Base-by-base conservation (phyloP, 2,113 vertebrate genomes). In the Hypanus sabinus region DNA sequence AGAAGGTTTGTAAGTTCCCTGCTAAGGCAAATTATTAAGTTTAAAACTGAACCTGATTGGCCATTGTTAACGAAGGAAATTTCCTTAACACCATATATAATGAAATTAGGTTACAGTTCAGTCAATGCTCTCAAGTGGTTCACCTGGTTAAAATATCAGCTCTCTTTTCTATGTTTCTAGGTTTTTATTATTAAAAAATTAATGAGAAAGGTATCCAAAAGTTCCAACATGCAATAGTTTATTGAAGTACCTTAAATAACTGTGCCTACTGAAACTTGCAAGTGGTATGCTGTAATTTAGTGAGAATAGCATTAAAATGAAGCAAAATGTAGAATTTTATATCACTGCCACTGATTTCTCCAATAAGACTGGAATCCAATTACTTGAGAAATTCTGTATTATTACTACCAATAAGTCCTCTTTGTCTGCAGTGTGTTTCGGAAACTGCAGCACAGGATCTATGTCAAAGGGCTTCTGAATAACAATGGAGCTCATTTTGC, bases 381-480 rank as follows among this genome's bases (percentile, higher is more conserved):
- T 57, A 27, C 22, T 57, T 57, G 81, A 27, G 81, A 85, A 55
- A 57, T 27, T 85, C 22, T 27, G 46, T 24, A 85, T 85, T 85
- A 55, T 27, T 83, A 83, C 57, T 9, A 57, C 46, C 57, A 85
- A 57, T 57, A 57, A 57, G 46, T 57, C 46, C 46, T 57, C 81
- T 85, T 85, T 11, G 22, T 57, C 81, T 85, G 22, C 57, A 57
- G 27, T 85, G 81, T 20, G 46, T 85, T 85, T 46, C 46, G 81
- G 81, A 85, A 85, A 22, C 81, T 85, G 81, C 81, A 85, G 22
- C 81, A 27, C 81, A 57, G 9, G 22, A 85, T 85, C 80, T 85
- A 10, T 27, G 22, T 38, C 81, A 85, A 85, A 27, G 81, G 46
- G 46, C 46, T 27, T 57, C 27, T 85, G 57, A 85, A 55, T 85